These are phyloP conservation scores for Elephas maximus DNA, from an alignment of 2,113 vertebrate genomes.

Conservation along the genomic window DNA sequence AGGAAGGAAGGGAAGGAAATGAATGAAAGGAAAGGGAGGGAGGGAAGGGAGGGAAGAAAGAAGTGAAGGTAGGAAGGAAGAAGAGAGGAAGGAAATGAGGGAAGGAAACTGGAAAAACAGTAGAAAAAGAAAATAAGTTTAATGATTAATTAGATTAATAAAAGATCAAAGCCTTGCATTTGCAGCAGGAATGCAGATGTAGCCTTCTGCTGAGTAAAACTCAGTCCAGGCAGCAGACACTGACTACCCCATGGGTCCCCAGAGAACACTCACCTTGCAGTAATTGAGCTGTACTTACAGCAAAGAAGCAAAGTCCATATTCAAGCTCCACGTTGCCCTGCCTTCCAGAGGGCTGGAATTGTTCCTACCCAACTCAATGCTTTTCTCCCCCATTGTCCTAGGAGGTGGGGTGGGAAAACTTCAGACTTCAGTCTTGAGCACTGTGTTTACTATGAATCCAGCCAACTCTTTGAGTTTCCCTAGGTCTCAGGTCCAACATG, in stretches of 20 bases:
- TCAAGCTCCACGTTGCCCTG: background rate
- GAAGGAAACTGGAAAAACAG: background rate
- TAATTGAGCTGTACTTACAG: background rate
- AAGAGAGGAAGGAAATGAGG: too few relatives aligned
- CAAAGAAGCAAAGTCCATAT: background rate
- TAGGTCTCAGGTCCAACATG: background rate
- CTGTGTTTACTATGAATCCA: background rate
- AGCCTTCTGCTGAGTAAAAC: conserved; percentile 21
- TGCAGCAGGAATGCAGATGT: background rate
- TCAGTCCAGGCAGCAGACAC: background rate
- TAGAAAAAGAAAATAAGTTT: background rate
- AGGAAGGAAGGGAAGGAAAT: too few relatives aligned
- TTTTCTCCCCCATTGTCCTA: background rate
- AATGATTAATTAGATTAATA: conserved; percentile 49
- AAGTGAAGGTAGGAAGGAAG: background rate
- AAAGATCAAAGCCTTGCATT: conserved; percentile 29
- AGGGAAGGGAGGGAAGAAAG: background rate
- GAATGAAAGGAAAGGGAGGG: too few relatives aligned
- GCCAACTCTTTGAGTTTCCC: background rate
- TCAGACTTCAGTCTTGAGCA: background rate
- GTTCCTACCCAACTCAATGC: background rate
- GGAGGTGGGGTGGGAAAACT: background rate
- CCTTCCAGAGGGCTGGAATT: too few relatives aligned
- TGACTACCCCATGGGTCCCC: background rate
- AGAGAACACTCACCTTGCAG: background rate